Percentiles rank a stretch among this genome's conserved stretches.
Evolutionary conservation across 1,140 invertebrate species (phyloP).

Genomic region (Planococcus citri): DNA sequence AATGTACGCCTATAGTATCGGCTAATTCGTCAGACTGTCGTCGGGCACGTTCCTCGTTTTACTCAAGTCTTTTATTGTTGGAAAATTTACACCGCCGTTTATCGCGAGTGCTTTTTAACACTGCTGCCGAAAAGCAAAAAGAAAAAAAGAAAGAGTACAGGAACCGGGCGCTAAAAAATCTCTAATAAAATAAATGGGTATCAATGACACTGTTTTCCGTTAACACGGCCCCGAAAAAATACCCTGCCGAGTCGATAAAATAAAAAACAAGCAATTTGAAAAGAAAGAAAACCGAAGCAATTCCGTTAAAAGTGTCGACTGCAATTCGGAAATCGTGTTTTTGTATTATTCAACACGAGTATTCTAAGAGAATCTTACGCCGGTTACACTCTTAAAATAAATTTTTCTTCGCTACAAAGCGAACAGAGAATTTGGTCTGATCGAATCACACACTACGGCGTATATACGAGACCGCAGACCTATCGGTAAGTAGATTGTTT

Average conservation of each 20-base stretch:
- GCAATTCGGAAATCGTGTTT: slow-evolving; percentile 14
- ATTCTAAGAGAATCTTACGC: neutral
- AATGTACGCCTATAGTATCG: no score
- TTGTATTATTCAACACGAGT: slow-evolving; percentile 20
- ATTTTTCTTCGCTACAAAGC: neutral
- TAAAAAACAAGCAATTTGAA: slow-evolving; percentile 10
- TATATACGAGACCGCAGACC: no score
- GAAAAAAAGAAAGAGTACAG: no score
- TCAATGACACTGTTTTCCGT: slow-evolving; percentile 2
- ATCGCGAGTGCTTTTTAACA: no score
- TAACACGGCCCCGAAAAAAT: neutral
- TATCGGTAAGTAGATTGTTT: slow-evolving; percentile 11
- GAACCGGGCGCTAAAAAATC: no score
- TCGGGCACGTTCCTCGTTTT: no score
- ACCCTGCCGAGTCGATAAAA: neutral
- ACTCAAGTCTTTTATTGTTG: no score
- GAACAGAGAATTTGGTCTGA: neutral
- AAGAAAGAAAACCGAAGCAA: slow-evolving; percentile 12
- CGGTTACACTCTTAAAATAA: slow-evolving; percentile 3
- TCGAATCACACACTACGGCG: no score
- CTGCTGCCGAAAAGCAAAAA: no score
- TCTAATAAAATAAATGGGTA: slow-evolving; percentile 6
- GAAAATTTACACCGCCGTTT: no score
- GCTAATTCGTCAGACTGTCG: no score
- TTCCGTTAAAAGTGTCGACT: slow-evolving; percentile 18